Evolutionary conservation across 2,888 invertebrate species (phyloP).

Genomic region (Acronicta psi): DNA sequence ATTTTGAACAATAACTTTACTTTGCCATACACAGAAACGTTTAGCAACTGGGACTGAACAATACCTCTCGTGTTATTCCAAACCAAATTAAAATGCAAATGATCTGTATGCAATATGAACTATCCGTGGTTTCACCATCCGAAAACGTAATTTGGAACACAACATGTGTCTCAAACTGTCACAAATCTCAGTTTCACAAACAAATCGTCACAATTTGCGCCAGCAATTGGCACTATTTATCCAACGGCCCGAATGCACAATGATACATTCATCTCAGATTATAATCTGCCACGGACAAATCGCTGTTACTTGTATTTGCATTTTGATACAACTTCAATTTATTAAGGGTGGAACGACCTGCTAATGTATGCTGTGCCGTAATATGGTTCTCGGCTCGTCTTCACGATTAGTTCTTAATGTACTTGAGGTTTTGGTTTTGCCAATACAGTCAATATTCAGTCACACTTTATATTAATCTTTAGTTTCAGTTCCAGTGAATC

Average conservation of each 20-base stretch:
- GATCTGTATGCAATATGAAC: not conserved
- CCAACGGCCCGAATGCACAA: constrained; percentile 61
- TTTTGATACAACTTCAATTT: constrained; percentile 56
- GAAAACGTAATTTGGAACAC: constrained; percentile 37
- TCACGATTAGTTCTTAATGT: constrained; percentile 13
- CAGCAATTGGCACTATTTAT: constrained; percentile 67
- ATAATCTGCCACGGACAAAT: constrained; percentile 80
- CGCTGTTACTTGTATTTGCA: constrained; percentile 65
- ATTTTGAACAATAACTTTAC: too few species aligned
- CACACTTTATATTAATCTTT: not conserved
- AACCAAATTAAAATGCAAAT: not conserved
- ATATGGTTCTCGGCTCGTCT: constrained; percentile 16
- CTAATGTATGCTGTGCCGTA: constrained; percentile 26
- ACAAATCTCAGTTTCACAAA: constrained; percentile 56
- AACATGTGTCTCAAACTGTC: constrained; percentile 42
- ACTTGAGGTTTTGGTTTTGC: constrained; percentile 1
- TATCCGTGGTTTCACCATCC: constrained; percentile 3
- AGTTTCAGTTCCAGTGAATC: not conserved
- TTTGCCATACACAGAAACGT: too few species aligned
- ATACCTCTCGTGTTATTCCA: too few species aligned
- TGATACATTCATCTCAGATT: constrained; percentile 79
- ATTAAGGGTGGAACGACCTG: constrained; percentile 48
- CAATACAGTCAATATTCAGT: not conserved
- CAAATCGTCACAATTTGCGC: constrained; percentile 66
- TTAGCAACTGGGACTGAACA: too few species aligned